Conservation (phyloP, 2,113 vertebrate species). For the Bos indicus region DNA sequence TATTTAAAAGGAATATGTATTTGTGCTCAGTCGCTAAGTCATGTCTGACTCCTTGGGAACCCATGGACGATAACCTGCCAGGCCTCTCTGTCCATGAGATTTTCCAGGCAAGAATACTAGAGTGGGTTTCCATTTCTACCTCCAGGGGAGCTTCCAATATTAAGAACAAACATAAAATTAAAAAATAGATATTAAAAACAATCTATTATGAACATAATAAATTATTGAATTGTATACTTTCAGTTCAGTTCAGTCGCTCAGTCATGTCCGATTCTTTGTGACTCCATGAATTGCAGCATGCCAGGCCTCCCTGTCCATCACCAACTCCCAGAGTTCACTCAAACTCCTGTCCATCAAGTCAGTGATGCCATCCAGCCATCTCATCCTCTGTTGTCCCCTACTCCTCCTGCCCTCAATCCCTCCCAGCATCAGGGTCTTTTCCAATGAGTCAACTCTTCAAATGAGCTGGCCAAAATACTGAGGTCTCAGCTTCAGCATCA, state of each 20-base stretch:
- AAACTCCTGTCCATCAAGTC: no score
- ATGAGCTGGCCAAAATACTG: no score
- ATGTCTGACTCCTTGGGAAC: background rate
- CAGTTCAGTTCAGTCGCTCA: no score
- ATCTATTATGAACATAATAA: background rate
- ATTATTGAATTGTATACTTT: background rate
- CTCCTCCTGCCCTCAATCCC: no score
- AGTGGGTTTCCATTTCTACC: background rate
- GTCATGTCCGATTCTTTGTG: fast-evolving
- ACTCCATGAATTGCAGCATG: no score
- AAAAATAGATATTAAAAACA: background rate
- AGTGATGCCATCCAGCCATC: no score
- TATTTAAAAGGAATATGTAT: background rate
- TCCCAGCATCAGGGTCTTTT: no score
- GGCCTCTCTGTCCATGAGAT: background rate
- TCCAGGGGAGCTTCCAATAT: background rate
- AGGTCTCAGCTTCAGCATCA: no score
- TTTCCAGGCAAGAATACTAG: background rate
- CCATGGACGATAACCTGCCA: background rate
- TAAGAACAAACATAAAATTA: background rate
- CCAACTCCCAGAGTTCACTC: no score
- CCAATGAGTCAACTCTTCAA: no score
- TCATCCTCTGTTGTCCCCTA: no score
- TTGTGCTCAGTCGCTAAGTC: background rate
- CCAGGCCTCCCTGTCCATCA: no score